Evolutionary conservation across 2,888 invertebrate species (phyloP).

Genomic region (Sicus ferrugineus): DNA sequence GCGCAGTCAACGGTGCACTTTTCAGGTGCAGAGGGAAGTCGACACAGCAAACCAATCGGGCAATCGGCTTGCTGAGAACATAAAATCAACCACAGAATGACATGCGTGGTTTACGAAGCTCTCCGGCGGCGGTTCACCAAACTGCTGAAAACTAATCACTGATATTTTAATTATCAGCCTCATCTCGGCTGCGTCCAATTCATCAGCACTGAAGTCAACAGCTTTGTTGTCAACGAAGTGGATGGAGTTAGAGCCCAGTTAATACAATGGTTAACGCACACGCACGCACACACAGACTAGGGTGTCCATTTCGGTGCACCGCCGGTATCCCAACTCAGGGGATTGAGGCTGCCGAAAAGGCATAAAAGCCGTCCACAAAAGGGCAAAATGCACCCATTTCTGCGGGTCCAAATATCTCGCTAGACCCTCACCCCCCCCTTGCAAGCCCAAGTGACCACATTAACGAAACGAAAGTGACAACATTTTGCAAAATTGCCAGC

Average conservation of each 20-base stretch:
- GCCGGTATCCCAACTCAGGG: no score
- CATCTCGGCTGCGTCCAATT: slow-evolving; percentile 20
- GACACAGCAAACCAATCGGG: no score
- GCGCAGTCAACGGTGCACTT: no score
- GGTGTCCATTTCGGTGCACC: no score
- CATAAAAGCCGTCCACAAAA: background rate
- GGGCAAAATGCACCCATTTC: background rate
- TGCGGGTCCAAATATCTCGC: background rate
- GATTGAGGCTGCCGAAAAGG: no score
- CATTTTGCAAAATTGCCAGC: slow-evolving; percentile 30
- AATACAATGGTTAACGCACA: background rate
- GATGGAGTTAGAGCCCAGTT: slow-evolving; percentile 6
- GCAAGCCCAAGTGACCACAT: slow-evolving; percentile 13
- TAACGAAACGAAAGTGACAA: slow-evolving; percentile 26
- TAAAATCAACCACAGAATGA: no score
- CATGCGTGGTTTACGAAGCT: no score
- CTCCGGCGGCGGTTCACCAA: no score
- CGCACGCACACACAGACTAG: background rate
- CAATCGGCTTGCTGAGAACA: no score
- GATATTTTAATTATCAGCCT: background rate
- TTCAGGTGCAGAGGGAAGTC: no score
- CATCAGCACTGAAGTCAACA: slow-evolving; percentile 13
- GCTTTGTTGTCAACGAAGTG: slow-evolving; percentile 3
- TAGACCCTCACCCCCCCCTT: background rate
- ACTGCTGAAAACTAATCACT: no score